phyloP scores from a whole-genome alignment of 2,113 vertebrate species.

The Bubo bubo region DNA sequence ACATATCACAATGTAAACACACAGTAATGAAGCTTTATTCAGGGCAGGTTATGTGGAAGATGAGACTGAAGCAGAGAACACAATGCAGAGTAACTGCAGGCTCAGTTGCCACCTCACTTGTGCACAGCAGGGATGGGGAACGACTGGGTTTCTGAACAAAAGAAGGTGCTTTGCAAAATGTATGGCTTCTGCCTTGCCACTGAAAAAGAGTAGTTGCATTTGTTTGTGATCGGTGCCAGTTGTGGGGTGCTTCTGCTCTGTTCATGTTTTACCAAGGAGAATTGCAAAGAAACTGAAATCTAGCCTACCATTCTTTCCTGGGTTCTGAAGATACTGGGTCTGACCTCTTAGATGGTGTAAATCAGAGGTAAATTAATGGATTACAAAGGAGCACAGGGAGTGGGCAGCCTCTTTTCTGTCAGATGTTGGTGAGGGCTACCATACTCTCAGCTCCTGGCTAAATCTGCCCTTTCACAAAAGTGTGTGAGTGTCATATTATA shows the following conservation, averaged over 20 bases:
- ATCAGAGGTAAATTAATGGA: background rate
- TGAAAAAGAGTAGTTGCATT: background rate
- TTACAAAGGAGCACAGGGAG: background rate
- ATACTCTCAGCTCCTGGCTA: background rate
- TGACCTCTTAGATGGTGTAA: background rate
- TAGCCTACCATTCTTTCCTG: background rate
- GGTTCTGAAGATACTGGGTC: background rate
- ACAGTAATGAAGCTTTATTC: background rate
- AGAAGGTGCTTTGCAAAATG: background rate
- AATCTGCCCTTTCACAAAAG: constrained; percentile 16
- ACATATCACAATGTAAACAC: background rate
- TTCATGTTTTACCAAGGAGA: background rate
- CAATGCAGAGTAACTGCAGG: background rate
- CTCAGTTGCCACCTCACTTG: background rate
- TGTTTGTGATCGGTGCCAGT: background rate
- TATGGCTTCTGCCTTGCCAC: background rate
- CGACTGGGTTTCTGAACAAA: background rate
- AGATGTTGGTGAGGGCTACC: background rate
- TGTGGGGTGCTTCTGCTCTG: background rate
- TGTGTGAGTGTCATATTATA: background rate
- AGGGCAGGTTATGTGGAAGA: background rate
- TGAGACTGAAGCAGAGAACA: background rate
- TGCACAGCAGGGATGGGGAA: background rate
- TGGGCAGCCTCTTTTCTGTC: background rate
- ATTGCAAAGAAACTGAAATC: background rate